phyloP scores from a whole-genome alignment of 2,113 vertebrate species.

The Pseudorasbora parva region DNA sequence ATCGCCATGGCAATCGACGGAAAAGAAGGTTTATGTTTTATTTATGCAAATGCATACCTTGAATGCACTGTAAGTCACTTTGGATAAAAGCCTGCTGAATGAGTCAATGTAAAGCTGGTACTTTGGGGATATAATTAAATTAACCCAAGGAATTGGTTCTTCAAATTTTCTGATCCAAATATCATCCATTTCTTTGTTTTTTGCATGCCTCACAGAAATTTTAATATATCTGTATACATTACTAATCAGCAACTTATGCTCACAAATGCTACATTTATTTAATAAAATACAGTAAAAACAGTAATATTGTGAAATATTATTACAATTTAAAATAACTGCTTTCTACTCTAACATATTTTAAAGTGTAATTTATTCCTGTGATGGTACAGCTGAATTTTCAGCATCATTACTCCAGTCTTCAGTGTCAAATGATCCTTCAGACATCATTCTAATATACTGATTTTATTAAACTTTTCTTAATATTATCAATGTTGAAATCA shows the following conservation, averaged over 20 bases:
- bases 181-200: too few species aligned
- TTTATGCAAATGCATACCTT: constrained; percentile 29
- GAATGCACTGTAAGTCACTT: neutral
- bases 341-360: neutral
- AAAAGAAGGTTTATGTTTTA: constrained; percentile 40
- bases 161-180: too few species aligned
- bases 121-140: neutral
- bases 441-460: neutral
- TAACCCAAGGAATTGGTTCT: too few species aligned
- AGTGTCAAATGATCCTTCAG: neutral
- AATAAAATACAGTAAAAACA: neutral
- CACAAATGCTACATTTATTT: neutral
- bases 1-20: constrained; percentile 67
- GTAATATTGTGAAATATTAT: neutral
- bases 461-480: neutral
- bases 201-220: too few species aligned
- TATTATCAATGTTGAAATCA: neutral
- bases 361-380: neutral
- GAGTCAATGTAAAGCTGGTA: neutral
- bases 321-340: neutral
- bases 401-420: neutral
- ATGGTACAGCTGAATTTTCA: neutral
- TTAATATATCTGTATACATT: too few species aligned
- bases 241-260: neutral
- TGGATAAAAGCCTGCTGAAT: neutral